Evolutionary conservation across 2,888 invertebrate genomes (phyloP).

Genomic region (Cataglyphis altisquamis): DNA sequence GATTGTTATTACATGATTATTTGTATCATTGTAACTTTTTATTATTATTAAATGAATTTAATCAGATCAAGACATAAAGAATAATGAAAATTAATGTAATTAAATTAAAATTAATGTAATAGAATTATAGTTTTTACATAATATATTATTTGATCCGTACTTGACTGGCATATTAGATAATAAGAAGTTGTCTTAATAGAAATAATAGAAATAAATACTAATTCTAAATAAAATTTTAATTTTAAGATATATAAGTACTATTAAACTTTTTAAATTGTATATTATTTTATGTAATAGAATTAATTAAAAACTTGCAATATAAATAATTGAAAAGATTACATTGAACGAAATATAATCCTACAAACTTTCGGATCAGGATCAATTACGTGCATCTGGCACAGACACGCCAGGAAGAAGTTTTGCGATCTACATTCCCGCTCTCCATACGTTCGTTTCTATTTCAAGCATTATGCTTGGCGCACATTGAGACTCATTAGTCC

Average conservation of each 20-base stretch:
- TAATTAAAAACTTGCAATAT: background rate
- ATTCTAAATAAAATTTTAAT: background rate
- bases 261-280: background rate
- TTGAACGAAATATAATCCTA: background rate
- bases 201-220: background rate
- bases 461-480: slow-evolving; percentile 1
- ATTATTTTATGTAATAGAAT: background rate
- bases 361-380: background rate
- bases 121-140: background rate
- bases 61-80: background rate
- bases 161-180: background rate
- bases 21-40: background rate
- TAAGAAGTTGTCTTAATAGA: background rate
- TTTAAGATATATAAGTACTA: background rate
- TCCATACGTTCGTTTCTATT: slow-evolving; percentile 21
- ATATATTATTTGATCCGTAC: background rate
- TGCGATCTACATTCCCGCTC: background rate
- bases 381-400: slow-evolving; percentile 23
- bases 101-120: background rate
- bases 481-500: slow-evolving; percentile 28
- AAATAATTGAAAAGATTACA: background rate
- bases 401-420: slow-evolving; percentile 25
- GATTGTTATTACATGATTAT: background rate
- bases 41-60: background rate
- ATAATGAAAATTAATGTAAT: background rate